These are phyloP conservation scores for Tringa solitaria DNA, from an alignment of 2,113 vertebrate genomes.

Conservation along the genomic window DNA sequence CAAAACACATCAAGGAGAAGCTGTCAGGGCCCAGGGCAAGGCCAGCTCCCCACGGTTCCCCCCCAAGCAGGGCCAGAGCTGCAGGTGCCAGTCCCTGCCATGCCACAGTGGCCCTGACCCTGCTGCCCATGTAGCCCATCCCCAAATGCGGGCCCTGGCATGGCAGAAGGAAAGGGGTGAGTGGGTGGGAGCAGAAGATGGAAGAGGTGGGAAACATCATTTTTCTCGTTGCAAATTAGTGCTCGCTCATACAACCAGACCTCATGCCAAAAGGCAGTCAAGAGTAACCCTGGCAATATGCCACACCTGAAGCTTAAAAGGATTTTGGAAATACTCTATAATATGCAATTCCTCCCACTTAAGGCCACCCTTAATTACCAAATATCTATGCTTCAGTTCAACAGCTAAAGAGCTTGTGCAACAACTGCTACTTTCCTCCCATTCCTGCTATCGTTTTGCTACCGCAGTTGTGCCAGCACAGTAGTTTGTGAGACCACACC, in stretches of 20 bases:
- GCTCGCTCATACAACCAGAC: neutral
- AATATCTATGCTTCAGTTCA: neutral
- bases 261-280: neutral
- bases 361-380: neutral
- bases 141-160: fast-evolving
- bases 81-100: neutral
- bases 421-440: neutral
- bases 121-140: neutral
- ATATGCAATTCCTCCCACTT: neutral
- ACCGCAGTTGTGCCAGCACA: neutral
- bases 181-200: neutral
- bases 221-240: neutral
- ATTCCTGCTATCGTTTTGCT: neutral
- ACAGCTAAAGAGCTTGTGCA: neutral
- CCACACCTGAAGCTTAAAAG: neutral
- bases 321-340: neutral
- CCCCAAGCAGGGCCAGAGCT: neutral
- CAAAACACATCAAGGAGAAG: neutral
- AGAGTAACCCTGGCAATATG: neutral
- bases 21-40: neutral
- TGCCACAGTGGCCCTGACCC: fast-evolving
- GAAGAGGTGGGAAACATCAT: neutral
- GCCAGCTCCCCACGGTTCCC: neutral
- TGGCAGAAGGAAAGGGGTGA: fast-evolving
- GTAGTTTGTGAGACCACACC: neutral